phyloP scores from a whole-genome alignment of 2,888 invertebrate species.

The Xanthorhoe designata region DNA sequence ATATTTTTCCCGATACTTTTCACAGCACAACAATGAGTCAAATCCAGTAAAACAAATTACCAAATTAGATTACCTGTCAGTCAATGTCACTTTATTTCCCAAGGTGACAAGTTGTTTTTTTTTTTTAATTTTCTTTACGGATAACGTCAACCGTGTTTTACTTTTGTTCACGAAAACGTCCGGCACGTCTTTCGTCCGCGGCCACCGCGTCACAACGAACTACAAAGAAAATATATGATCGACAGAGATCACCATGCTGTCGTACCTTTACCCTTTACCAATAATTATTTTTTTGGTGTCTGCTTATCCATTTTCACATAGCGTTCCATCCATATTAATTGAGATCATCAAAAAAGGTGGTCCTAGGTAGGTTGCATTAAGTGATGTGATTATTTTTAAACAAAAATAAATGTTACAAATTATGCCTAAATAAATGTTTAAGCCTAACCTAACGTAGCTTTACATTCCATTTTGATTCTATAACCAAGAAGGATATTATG shows the following conservation, averaged over 20 bases:
- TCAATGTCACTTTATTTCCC: conserved; percentile 63
- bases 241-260: no score
- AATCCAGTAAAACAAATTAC: conserved; percentile 45
- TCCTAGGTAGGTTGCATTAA: no score
- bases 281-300: no score
- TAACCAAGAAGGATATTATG: no score
- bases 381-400: no score
- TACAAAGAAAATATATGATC: neutral
- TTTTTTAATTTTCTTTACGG: conserved; percentile 39
- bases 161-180: conserved; percentile 22
- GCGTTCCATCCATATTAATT: no score
- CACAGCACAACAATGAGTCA: neutral
- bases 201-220: conserved; percentile 35
- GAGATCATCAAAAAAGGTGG: no score
- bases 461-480: no score
- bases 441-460: no score
- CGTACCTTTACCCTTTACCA: neutral
- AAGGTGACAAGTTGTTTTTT: conserved; percentile 53
- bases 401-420: no score
- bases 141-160: neutral
- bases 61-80: conserved; percentile 73
- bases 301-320: no score
- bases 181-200: conserved; percentile 58
- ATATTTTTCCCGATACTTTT: conserved; percentile 53
- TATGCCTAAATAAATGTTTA: no score